phyloP scores from a whole-genome alignment of 1,140 invertebrate species.

The Formica selysi region DNA sequence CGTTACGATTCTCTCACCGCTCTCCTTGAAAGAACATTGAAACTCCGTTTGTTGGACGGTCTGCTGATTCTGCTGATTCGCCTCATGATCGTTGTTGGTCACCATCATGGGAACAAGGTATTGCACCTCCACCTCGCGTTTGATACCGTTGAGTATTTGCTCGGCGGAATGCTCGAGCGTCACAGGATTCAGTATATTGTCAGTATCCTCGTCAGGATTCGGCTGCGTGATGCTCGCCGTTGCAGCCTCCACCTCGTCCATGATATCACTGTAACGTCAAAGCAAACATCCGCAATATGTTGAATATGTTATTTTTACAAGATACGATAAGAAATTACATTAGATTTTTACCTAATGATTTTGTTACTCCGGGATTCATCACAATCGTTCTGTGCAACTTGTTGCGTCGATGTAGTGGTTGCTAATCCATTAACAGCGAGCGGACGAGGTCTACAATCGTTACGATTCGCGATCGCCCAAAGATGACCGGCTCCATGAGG shows the following conservation, averaged over 20 bases:
- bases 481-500: constrained; percentile 94
- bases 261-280: constrained; percentile 74
- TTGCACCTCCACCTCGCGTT: constrained; percentile 86
- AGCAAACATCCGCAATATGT: too few relatives aligned
- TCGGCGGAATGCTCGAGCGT: constrained; percentile 86
- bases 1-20: constrained; percentile 65
- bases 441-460: constrained; percentile 83
- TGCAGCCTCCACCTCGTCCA: constrained; percentile 83
- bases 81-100: constrained; percentile 71
- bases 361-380: constrained; percentile 43
- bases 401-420: constrained; percentile 18
- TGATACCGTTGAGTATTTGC: constrained; percentile 86
- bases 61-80: constrained; percentile 73
- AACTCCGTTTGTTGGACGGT: constrained; percentile 69
- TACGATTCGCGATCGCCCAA: constrained; percentile 92
- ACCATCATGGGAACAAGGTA: constrained; percentile 85
- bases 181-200: constrained; percentile 76
- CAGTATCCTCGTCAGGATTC: constrained; percentile 73
- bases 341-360: constrained; percentile 55
- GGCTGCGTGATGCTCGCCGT: constrained; percentile 83
- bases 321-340: background rate
- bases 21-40: constrained; percentile 80
- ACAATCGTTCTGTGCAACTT: constrained; percentile 8
- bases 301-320: background rate
- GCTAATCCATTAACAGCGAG: constrained; percentile 41